phyloP scores from a whole-genome alignment of 2,797 vertebrate genomes.

The Alauda arvensis region DNA sequence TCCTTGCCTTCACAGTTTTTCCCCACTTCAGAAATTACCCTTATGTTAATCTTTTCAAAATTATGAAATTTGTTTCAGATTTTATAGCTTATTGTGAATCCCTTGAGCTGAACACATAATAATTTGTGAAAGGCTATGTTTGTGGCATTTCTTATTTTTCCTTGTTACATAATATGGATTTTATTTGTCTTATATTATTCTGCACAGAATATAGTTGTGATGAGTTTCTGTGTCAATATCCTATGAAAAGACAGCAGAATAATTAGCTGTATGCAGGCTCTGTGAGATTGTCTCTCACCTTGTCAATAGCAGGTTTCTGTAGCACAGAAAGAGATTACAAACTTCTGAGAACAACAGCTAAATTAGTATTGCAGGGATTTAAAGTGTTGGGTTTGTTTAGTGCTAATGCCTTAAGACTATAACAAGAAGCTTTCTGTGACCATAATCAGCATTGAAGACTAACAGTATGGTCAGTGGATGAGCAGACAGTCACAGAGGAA shows the following conservation, averaged over 20 bases:
- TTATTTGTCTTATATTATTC: constrained; percentile 16
- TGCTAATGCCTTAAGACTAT: neutral
- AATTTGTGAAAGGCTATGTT: neutral
- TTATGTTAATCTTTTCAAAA: neutral
- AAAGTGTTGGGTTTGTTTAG: neutral
- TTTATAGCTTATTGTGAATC: neutral
- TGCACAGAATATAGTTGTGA: neutral
- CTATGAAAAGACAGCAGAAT: neutral
- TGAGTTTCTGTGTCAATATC: neutral
- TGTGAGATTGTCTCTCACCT: neutral
- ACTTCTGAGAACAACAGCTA: neutral
- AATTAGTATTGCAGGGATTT: neutral
- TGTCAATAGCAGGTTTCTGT: neutral
- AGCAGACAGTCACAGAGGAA: neutral
- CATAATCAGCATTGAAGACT: neutral
- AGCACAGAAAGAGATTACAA: neutral
- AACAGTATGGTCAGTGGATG: neutral
- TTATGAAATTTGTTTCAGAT: neutral
- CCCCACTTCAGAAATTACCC: neutral
- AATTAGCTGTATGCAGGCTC: neutral
- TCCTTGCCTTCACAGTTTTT: neutral
- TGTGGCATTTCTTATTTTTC: neutral
- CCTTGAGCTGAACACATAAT: neutral
- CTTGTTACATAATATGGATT: neutral
- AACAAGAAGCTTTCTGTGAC: neutral